Evolutionary conservation across 1,140 invertebrate genomes (phyloP), one percentile per base, ranked within the genome.

Genomic region (Varroa destructor): DNA sequence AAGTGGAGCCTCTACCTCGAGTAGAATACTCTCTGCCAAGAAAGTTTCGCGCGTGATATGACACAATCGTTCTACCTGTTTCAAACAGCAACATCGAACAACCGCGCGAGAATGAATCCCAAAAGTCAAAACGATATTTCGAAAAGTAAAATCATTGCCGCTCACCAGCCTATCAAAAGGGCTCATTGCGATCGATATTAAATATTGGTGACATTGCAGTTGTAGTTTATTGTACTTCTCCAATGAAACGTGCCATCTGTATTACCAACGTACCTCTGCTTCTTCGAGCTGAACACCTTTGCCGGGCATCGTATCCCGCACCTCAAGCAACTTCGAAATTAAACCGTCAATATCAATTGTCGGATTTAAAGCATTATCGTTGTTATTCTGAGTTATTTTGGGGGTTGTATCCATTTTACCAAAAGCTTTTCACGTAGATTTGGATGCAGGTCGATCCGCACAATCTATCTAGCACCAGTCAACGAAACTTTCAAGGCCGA

Each of bases 261-360:
- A 37, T 67, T 37, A 40, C 46, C 3, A 51, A 51, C 46, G 12
- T 58, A 87, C 86, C 79, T 88, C 87, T 73, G 83, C 83, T 79
- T 88, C 87, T 70, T 86, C 85, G 75, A 88, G 80, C 78, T 87
- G 86, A 67, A 88, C 87, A 78, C 85, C 86, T 77, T 88, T 88
- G 42, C 87, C 87, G 25, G 87, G 87, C 72, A 87, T 82, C 71
- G 74, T 76, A 43, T 76, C 76, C 43, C 75, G 55, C 58, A 77
- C 76, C 75, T 56, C 70, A 64, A 74, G 67, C 57, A 61, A 37
- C 79, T 91, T 86, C 80, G 89, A 89, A 84, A 94, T 93, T 82
- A 95, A 91, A 83, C 87, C 91, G 84, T 94, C 91, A 82, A 93
- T 92, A 83, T 95, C 46, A 5, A 51, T 5, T 51, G 46, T 3